phyloP scores from a whole-genome alignment of 2,797 vertebrate species.

The Serranus cabrilla region DNA sequence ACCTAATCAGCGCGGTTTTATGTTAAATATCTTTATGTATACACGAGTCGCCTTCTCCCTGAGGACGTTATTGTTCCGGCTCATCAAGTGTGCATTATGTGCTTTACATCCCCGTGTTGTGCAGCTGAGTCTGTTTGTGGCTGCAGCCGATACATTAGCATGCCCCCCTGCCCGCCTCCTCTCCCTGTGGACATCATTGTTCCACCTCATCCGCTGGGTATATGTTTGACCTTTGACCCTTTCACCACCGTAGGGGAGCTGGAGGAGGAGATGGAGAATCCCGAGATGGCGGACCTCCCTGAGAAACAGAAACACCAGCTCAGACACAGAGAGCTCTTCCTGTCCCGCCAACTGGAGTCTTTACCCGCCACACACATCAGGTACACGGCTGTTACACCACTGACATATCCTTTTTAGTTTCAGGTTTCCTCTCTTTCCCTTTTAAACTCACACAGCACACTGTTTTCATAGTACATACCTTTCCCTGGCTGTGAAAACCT shows the following conservation, averaged over 20 bases:
- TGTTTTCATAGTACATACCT: background rate
- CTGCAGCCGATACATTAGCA: constrained; percentile 24
- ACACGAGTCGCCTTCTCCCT: constrained; percentile 16
- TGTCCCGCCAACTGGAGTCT: constrained; percentile 96
- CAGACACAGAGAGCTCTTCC: constrained; percentile 95
- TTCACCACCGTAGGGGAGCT: constrained; percentile 89
- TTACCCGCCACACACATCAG: constrained; percentile 98
- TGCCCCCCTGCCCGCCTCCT: background rate
- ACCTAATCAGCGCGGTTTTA: constrained; percentile 16
- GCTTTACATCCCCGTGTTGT: constrained; percentile 33
- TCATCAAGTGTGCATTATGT: constrained; percentile 53
- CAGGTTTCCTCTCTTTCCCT: background rate
- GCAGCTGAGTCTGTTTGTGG: constrained; percentile 34
- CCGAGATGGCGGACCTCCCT: constrained; percentile 94
- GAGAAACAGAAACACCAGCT: constrained; percentile 98
- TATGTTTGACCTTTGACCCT: constrained; percentile 63
- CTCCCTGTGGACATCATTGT: constrained; percentile 53
- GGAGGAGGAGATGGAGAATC: constrained; percentile 98
- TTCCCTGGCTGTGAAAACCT: constrained; percentile 1
- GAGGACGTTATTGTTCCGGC: constrained; percentile 52
- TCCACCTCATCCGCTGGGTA: constrained; percentile 57
- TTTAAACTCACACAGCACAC: background rate
- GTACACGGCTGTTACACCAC: constrained; percentile 75
- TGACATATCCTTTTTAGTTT: background rate
- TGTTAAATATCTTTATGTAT: constrained; percentile 27